Base-by-base conservation (phyloP, 2,888 invertebrate species). In the Caenorhabditis panamensis region DNA sequence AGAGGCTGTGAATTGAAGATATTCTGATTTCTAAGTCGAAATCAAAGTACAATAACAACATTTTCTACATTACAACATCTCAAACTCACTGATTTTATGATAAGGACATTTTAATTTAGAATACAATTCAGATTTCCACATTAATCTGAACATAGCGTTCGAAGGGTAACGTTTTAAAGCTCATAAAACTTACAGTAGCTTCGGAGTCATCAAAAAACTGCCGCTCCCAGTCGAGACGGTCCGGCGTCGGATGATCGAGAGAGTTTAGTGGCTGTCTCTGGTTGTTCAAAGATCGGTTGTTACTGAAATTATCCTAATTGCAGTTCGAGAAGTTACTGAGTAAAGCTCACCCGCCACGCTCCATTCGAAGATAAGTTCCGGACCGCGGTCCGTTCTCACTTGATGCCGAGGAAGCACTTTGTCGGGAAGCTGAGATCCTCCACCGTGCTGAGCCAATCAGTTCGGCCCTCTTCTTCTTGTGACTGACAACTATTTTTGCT, bases 201-300 rank as follows among this genome's bases (percentile, higher is more conserved):
- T 87, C 86, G 8, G 79, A 72, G 47, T 88, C 88, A 76, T 88
- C 88, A 66, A 89, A 89, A 80, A 89, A 89, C 63, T 89, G 89
- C 22, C 88, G 73, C 71, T 89, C 89, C 88, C 88, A 89, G 53
- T 89, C 89, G 37, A 88, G 80, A 28, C 84, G 82, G 24, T 86
- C 86, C 13, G 82, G 82, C 9, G 81, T 79, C 13, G 86, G 82
- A 28, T 83, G 79, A 64, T 86, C 88, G 53, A 86, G 56, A 31
- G 82, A 69, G 49, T 79, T 81, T 41, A 84, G 72, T 22, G 79
- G 82, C 26, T 77, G 82, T n/a, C 66, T 69, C 37, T 82, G 77
- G 20, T 81, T 63, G 44, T 72, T 81, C 31, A 71, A 22, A 8
- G 66, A 69, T 18, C 76, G 80, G 13, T 54, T 66, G 13, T 64